Conservation (phyloP, 2,888 invertebrate genomes). For the Nycteola revayana region DNA sequence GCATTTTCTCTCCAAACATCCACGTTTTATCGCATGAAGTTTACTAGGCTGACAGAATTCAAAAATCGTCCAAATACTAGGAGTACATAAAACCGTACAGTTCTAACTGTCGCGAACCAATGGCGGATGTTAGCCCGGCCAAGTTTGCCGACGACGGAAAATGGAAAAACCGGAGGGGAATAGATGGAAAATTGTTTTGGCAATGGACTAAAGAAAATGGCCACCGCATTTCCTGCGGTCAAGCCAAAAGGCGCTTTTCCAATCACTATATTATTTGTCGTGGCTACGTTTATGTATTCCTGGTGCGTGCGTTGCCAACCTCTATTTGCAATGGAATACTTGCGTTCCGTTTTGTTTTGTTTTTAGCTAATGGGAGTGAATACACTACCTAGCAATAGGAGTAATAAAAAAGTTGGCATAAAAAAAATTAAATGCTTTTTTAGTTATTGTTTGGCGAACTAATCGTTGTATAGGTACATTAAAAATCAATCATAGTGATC, state of each 20-base stretch:
- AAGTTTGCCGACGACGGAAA: slow-evolving; percentile 64
- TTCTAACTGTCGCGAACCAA: slow-evolving; percentile 54
- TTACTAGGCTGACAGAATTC: slow-evolving; percentile 27
- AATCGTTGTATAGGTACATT: too few species aligned
- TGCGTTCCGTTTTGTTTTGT: slow-evolving; percentile 5
- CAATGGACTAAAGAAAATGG: slow-evolving; percentile 79
- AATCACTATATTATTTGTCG: slow-evolving; percentile 55
- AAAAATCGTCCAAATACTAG: slow-evolving; percentile 30
- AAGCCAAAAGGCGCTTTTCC: slow-evolving; percentile 57
- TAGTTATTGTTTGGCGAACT: too few species aligned
- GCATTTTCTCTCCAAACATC: slow-evolving; percentile 2
- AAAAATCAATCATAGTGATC: too few species aligned
- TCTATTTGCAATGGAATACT: slow-evolving; percentile 15
- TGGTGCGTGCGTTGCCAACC: slow-evolving; percentile 43
- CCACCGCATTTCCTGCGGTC: slow-evolving; percentile 53
- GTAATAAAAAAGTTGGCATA: too few species aligned
- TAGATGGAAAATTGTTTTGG: slow-evolving; percentile 65
- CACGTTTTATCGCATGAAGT: slow-evolving; percentile 21
- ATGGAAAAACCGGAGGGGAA: slow-evolving; percentile 54
- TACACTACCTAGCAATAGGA: too few species aligned
- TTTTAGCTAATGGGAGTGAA: slow-evolving; percentile 11
- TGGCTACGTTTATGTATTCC: slow-evolving; percentile 56
- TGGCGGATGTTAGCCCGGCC: slow-evolving; percentile 51
- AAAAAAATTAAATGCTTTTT: too few species aligned
- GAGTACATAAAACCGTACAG: slow-evolving; percentile 36